These are phyloP conservation scores for Stratiomys singularior DNA, from an alignment of 2,888 invertebrate species.

Conservation along the genomic window DNA sequence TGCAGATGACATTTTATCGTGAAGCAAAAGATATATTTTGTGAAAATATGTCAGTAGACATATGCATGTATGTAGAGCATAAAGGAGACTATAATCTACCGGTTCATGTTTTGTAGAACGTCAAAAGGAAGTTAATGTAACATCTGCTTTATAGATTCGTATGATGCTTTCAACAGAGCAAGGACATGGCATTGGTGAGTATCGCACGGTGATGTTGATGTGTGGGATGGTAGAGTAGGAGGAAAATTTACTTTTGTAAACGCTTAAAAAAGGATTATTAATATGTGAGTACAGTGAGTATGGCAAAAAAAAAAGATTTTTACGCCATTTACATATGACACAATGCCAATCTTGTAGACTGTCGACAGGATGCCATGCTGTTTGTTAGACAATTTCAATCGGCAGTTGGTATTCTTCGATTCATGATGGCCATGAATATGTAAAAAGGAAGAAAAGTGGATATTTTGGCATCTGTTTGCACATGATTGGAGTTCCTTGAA, in stretches of 20 bases:
- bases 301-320: slow-evolving; percentile 10
- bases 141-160: slow-evolving; percentile 1
- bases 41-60: not conserved
- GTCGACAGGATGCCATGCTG: not conserved
- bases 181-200: no score
- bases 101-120: not conserved
- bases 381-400: not conserved
- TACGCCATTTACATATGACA: not conserved
- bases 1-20: slow-evolving; percentile 17
- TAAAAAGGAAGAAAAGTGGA: not conserved
- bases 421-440: not conserved
- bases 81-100: not conserved
- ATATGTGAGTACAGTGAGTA: not conserved
- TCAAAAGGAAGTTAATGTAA: slow-evolving; percentile 24
- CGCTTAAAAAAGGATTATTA: slow-evolving; percentile 8
- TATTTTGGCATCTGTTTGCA: no score
- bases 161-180: not conserved
- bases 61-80: not conserved
- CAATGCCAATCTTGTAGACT: slow-evolving; percentile 1
- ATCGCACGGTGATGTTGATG: no score
- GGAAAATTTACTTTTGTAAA: not conserved
- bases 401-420: slow-evolving; percentile 1
- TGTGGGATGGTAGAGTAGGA: no score
- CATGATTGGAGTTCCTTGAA: no score
- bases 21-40: slow-evolving; percentile 4